A percentile compares a stretch with the other conserved stretches of the same genome.
These are phyloP conservation scores for Orientallactaga sibirica DNA, from an alignment of 2,797 vertebrate genomes.

Conservation along the genomic window DNA sequence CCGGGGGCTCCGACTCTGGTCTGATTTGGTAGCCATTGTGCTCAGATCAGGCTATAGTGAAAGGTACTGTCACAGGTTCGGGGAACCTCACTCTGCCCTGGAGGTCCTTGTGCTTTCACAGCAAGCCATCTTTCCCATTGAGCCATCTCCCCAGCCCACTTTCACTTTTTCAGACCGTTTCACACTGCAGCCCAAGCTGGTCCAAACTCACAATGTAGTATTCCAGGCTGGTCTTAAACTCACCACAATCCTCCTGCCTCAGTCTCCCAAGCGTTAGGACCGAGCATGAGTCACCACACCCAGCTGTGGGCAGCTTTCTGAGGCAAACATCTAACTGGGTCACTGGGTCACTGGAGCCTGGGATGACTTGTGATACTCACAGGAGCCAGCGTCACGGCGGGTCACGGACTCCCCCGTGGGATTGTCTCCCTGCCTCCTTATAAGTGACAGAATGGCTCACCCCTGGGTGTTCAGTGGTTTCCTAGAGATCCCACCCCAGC, in stretches of 20 bases:
- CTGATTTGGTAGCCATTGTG: neutral
- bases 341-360: neutral
- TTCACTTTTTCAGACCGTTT: neutral
- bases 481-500: neutral
- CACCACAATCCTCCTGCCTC: neutral
- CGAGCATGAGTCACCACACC: neutral
- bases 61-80: neutral
- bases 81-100: neutral
- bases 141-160: no score
- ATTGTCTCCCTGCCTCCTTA: neutral
- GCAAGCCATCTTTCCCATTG: no score
- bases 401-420: no score
- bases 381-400: rapidly evolving
- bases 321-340: neutral
- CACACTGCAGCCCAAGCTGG: no score
- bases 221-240: neutral
- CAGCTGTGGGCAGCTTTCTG: neutral
- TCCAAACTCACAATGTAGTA: no score
- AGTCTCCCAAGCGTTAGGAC: neutral
- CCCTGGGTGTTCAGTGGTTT: neutral
- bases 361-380: neutral
- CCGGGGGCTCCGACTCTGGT: neutral
- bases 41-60: no score
- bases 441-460: neutral
- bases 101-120: neutral